phyloP scores from a whole-genome alignment of 2,113 vertebrate species.

The Oreochromis tanganicae region DNA sequence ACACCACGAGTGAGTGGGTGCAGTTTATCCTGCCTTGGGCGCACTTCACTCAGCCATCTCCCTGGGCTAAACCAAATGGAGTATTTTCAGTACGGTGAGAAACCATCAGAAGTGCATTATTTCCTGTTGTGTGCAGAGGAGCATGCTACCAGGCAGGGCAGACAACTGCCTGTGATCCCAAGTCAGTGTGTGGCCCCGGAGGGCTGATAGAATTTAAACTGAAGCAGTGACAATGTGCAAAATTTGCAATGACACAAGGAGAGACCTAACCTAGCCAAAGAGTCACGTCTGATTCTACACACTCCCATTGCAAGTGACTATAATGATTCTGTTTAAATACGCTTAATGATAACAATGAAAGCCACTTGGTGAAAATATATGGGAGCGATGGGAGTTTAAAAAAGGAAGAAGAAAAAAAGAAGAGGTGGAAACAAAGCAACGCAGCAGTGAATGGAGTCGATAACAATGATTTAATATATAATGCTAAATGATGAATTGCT shows the following conservation, averaged over 20 bases:
- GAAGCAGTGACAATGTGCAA: background rate
- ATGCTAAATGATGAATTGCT: background rate
- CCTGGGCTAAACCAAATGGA: background rate
- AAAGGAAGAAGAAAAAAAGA: background rate
- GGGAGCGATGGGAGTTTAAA: background rate
- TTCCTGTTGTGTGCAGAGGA: background rate
- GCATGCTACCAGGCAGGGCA: background rate
- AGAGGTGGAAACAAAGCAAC: background rate
- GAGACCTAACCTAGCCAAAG: background rate
- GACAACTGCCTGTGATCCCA: background rate
- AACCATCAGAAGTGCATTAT: background rate
- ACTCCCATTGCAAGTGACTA: background rate
- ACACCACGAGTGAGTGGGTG: background rate
- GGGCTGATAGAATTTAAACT: background rate
- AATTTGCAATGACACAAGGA: background rate
- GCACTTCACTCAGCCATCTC: background rate
- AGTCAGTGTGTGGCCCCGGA: background rate
- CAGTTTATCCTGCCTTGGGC: background rate
- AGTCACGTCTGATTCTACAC: background rate
- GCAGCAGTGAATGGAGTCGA: background rate
- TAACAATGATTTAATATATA: background rate
- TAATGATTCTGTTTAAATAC: background rate
- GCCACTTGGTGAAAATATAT: background rate
- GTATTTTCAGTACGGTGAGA: background rate
- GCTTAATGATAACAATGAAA: background rate